Conservation (phyloP, 2,797 vertebrate genomes). For the Acrossocheilus wenchowensis region DNA sequence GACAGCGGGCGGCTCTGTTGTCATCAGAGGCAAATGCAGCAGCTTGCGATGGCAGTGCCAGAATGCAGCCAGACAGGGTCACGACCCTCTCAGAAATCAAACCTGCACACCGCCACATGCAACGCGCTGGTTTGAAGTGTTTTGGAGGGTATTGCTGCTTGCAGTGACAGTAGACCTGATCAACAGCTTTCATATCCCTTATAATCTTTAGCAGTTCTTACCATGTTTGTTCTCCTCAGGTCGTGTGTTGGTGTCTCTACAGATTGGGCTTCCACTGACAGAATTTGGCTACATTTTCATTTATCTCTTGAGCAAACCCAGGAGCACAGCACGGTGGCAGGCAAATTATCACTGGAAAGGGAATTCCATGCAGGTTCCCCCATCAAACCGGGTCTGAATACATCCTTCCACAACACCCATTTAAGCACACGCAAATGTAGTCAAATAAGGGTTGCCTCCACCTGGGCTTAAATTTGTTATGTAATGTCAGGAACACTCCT, state of each 20-base stretch:
- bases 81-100: slow-evolving; percentile 36
- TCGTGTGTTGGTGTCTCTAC: not conserved
- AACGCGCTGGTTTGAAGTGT: not conserved
- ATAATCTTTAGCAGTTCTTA: not conserved
- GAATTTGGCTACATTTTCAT: slow-evolving; percentile 13
- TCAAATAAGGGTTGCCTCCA: slow-evolving; percentile 23
- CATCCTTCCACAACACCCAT: slow-evolving; percentile 21
- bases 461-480: not conserved
- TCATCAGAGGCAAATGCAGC: slow-evolving; percentile 45
- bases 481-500: not conserved
- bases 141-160: not conserved
- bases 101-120: slow-evolving; percentile 10
- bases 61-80: slow-evolving; percentile 46
- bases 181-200: not conserved
- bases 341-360: slow-evolving; percentile 13
- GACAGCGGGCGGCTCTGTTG: slow-evolving; percentile 53
- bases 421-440: slow-evolving; percentile 39
- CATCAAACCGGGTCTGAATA: slow-evolving; percentile 5
- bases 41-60: slow-evolving; percentile 51
- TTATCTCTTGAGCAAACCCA: slow-evolving; percentile 2
- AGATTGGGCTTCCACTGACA: not conserved
- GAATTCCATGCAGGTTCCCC: not conserved
- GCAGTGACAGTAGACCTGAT: not conserved
- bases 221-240: not conserved
- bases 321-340: not conserved